A percentile compares a stretch with the other conserved stretches of the same genome.
These are phyloP conservation scores for Adelognathus sp. DNA, from an alignment of 2,888 invertebrate genomes.

Conservation along the genomic window DNA sequence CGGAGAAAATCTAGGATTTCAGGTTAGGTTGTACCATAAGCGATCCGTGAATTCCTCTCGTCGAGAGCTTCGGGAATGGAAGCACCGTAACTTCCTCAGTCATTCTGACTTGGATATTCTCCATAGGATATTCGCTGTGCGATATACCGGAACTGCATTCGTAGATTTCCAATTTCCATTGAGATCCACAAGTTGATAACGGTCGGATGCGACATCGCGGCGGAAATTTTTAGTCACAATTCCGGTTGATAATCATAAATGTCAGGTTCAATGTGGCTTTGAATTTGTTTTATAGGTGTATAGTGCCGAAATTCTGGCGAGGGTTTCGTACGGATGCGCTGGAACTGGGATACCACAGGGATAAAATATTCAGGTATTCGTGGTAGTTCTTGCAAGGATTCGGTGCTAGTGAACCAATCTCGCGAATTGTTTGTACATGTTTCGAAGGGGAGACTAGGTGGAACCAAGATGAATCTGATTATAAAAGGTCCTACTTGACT, in stretches of 20 bases:
- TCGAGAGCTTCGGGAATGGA: slow-evolving; percentile 20
- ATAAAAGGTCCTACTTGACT: too few relatives aligned
- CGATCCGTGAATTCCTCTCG: neutral
- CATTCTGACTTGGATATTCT: neutral
- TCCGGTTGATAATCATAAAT: neutral
- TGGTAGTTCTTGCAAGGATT: too few relatives aligned
- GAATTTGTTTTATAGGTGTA: neutral
- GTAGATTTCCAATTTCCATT: slow-evolving; percentile 31
- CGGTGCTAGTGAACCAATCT: too few relatives aligned
- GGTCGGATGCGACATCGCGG: neutral
- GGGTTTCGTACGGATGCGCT: neutral
- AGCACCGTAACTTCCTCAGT: neutral
- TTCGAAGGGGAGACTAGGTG: too few relatives aligned
- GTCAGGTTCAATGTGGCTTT: neutral
- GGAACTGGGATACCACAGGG: neutral
- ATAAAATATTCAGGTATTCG: too few relatives aligned
- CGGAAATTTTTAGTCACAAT: neutral
- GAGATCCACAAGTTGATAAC: slow-evolving; percentile 9
- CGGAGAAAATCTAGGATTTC: neutral
- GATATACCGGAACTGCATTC: neutral
- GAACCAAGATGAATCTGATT: too few relatives aligned
- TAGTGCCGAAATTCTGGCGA: neutral
- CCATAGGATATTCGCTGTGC: neutral
- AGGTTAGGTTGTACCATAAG: neutral
- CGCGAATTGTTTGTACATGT: too few relatives aligned